Evolutionary conservation across 2,113 vertebrate species (phyloP), one percentile per base, ranked within the genome.

Genomic region (Mirounga angustirostris): DNA sequence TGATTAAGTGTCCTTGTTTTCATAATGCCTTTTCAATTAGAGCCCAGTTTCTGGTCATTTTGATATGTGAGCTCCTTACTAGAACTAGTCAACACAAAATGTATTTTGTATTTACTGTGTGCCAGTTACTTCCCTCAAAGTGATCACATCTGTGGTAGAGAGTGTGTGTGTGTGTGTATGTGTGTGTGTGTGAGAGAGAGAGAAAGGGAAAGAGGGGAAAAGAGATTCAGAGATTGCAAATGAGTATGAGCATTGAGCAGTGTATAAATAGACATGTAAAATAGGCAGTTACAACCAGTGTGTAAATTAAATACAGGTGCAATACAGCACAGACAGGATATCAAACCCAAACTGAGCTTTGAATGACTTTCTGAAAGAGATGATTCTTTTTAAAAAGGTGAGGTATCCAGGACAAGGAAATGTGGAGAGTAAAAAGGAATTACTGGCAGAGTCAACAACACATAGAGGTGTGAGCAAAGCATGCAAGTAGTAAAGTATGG

Each of bases 11-110:
- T n/a, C 43, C 67, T 12, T 69, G 3, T 54, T 59, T 81, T 78
- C 56, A 67, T 74, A 61, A 79, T 78, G 0, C 8, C 24, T 96
- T n/a, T 86, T 58, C 8, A 92, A 78, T 14, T 83, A 26, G 12
- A 46, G 61, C 3, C 18, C 28, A 24, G 19, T 92, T 65, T 90
- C 50, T 95, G 1, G 5, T 65, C 30, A 74, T 71, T 97, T 74
- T 85, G 14, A 52, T 69, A 54, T n/a, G 9, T 46, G 78, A 80
- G 56, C 4, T 36, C 5, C n/a, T 76, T 92, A 14, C 21, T 89
- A 94, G n/a, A 92, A 89, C 63, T 67, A 67, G 2, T 95, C n/a
- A 94, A 56, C n/a, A 78, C 12, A 85, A 79, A 58, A 54, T 80
- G 2, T 63, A 74, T 91, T 86, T 36, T 28, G 8, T 36, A 65